These are phyloP conservation scores for Archips xylosteana DNA, from an alignment of 2,888 invertebrate species.

Conservation along the genomic window DNA sequence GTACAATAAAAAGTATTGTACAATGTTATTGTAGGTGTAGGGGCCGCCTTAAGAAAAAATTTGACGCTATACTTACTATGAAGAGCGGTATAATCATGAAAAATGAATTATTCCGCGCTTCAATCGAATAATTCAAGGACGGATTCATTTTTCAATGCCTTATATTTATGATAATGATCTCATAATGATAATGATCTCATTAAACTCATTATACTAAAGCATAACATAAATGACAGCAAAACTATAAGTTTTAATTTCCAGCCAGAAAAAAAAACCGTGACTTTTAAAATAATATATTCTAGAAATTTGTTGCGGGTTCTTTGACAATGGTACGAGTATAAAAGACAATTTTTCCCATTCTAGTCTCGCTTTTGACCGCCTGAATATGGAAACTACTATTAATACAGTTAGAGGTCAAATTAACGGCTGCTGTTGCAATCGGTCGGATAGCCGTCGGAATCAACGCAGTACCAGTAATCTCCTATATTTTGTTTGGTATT, in stretches of 20 bases:
- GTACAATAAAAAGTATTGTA: no score
- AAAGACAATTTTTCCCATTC: background rate
- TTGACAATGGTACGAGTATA: background rate
- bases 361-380: background rate
- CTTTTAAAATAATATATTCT: background rate
- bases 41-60: background rate
- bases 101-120: background rate
- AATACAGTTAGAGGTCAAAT: background rate
- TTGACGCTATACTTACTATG: background rate
- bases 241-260: background rate
- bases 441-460: constrained; percentile 84
- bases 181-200: no score
- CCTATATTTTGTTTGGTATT: constrained; percentile 80
- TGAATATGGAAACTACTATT: background rate
- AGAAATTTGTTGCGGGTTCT: background rate
- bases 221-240: no score
- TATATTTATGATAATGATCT: no score
- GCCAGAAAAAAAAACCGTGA: background rate
- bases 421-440: constrained; percentile 37
- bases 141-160: no score
- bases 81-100: background rate
- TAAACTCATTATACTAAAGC: no score
- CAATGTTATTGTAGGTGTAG: no score
- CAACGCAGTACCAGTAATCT: constrained; percentile 85
- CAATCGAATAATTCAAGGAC: no score